Evolutionary conservation across 2,888 invertebrate species (phyloP).

Genomic region (Griposia aprilina): DNA sequence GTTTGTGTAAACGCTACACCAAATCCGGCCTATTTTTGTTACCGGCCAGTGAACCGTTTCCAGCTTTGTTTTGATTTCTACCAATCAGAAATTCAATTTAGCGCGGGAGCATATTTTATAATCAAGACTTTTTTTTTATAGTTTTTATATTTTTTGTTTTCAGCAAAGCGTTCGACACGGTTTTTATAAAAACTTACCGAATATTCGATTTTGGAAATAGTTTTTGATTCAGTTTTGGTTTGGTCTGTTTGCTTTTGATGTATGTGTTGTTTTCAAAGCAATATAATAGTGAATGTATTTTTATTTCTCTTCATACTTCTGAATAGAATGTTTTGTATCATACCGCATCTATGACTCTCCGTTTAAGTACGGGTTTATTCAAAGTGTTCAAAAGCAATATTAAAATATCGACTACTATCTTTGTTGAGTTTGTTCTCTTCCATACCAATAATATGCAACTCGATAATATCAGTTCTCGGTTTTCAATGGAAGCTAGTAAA

Average conservation of each 20-base stretch:
- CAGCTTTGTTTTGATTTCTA: constrained; percentile 69
- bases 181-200: constrained; percentile 48
- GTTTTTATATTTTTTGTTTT: constrained; percentile 37
- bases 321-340: constrained; percentile 4
- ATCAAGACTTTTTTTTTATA: constrained; percentile 60
- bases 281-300: neutral
- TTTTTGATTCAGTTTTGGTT: constrained; percentile 29
- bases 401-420: neutral
- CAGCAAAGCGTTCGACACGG: constrained; percentile 45
- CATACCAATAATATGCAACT: neutral
- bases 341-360: neutral
- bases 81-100: constrained; percentile 72
- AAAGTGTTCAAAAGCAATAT: neutral
- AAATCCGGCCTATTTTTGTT: constrained; percentile 80
- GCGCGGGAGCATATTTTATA: constrained; percentile 58
- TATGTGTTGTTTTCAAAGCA: constrained; percentile 3
- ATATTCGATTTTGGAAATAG: constrained; percentile 43
- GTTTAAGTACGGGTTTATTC: neutral
- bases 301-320: neutral
- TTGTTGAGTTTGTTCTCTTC: neutral
- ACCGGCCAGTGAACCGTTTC: constrained; percentile 76
- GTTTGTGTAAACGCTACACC: constrained; percentile 75
- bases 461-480: neutral
- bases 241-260: constrained; percentile 23
- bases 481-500: constrained; percentile 15